Evolutionary conservation across 2,113 vertebrate genomes (phyloP), one percentile per base, ranked within the genome.

Genomic region (Sturnira hondurensis): DNA sequence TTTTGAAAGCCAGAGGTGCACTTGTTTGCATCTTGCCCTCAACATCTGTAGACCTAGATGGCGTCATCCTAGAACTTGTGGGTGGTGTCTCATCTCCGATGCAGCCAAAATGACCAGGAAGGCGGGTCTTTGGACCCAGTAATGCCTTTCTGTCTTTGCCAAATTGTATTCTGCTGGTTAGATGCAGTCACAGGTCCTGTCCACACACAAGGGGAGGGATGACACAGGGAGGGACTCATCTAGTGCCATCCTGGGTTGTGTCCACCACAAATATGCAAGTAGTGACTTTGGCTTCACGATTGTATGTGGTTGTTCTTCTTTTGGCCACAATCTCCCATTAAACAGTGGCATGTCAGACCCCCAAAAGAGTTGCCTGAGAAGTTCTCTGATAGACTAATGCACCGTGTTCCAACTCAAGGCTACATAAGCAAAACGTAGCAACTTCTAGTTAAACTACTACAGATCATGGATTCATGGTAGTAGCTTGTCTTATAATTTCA

Each of bases 401-500:
- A 33, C 52, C 68, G 38, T 84, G 17, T 45, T 77, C 67, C 54
- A 61, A 14, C 36, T 71, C 28, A 76, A 6, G 52, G 19, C 20
- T 86, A 6, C 36, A 58, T 61, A 45, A 84, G 63, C 61, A 73
- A 84, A 70, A 81, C 70, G 74, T 54, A 93, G 7, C 50, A 83
- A 41, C 36, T 84, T 2, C 47, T 31, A 1, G 3, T 81, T 80
- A 88, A 87, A 52, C 1, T 28, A 16, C 61, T 24, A 13, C 8
- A 43, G 47, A 36, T 31, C 17, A 38, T 84, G 47, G 56, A 68
- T 74, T 89, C 16, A 71, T 82, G 9, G 36, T 36, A 41, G 17
- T 77, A 52, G 36, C 68, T 71, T 78, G 28, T 89, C 14, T 95
- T 92, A 73, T 50, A 82, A 89, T 83, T 96, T 92, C 47, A 92